These are phyloP conservation scores for Erynnis tages DNA, from an alignment of 2,888 invertebrate species.

Conservation along the genomic window DNA sequence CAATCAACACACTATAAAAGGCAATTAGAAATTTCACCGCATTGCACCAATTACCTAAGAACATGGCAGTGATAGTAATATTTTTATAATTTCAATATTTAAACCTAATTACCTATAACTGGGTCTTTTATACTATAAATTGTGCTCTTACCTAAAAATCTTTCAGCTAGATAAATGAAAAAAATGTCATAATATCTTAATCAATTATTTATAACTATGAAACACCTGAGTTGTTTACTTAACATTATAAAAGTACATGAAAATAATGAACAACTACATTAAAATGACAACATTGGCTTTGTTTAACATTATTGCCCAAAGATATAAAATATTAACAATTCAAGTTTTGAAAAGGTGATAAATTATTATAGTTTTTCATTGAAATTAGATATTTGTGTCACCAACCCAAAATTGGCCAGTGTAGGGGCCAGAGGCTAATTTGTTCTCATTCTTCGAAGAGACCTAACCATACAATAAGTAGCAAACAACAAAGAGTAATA, in stretches of 20 bases:
- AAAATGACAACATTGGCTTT: background rate
- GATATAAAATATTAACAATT: too few species aligned
- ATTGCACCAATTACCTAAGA: background rate
- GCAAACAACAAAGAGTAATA: too few species aligned
- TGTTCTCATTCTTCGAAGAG: too few species aligned
- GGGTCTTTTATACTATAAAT: slow-evolving; percentile 4
- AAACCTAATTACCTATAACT: slow-evolving; percentile 4
- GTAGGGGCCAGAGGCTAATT: too few species aligned
- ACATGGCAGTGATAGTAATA: slow-evolving; percentile 16
- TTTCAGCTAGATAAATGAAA: slow-evolving; percentile 13
- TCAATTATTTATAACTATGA: slow-evolving; percentile 2
- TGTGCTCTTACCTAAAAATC: slow-evolving; percentile 8
- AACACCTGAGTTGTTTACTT: background rate
- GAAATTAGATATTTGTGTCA: too few species aligned
- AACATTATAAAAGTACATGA: background rate
- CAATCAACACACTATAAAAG: background rate
- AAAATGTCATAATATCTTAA: slow-evolving; percentile 1
- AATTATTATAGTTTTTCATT: too few species aligned
- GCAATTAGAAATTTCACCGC: background rate
- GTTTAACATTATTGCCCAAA: too few species aligned
- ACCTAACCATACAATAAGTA: too few species aligned
- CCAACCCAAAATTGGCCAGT: too few species aligned
- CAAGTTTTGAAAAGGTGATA: too few species aligned
- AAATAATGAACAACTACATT: background rate
- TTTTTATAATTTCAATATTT: slow-evolving; percentile 7